Base-by-base conservation (phyloP, 2,113 vertebrate genomes). In the Periophthalmodon schlosseri region DNA sequence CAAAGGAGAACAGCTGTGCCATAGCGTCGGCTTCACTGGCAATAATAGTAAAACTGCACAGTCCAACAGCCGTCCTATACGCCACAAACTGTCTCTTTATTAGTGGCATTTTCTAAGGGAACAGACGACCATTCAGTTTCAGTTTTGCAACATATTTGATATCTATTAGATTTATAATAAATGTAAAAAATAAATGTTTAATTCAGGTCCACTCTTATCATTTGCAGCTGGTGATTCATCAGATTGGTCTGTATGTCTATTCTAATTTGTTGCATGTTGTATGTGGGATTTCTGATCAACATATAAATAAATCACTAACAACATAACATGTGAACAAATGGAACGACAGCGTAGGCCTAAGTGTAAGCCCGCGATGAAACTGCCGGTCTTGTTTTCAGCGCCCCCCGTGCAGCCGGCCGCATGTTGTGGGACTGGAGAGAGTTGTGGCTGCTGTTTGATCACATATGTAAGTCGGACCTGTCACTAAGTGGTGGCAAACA, bases 391-490 rank as follows among this genome's bases (percentile, higher is more conserved):
- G 86, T 91, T 92, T 91, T 92, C 90, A 91, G 91, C 91, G 91
- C 88, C 89, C 86, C 86, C 87, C 89, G 87, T 90, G 84, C 89
- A 88, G 82, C 85, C 80, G 85, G 82, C 86, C 66, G 89, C 81
- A 87, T 89, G 88, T 88, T 89, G 84, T 88, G 86, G 75, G 57
- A 60, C 57, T 28, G 86, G 75, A 74, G 86, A 89, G 86, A 92
- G 78, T 85, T 90, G 92, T 90, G 85, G 84, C 88, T 90, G 87
- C 84, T 76, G 93, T 93, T 93, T 94, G 93, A 94, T 94, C 93
- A 91, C 85, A 79, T 78, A 84, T 90, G 81, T 83, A 83, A 91
- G 90, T 84, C 88, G 91, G 91, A 92, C 90, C 92, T 93, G 92
- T 92, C 93, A 91, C 85, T 92, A 91, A 88, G 87, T 88, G 87